These are phyloP conservation scores for Catostomus latipinnis DNA, from an alignment of 2,797 vertebrate species.

Conservation along the genomic window DNA sequence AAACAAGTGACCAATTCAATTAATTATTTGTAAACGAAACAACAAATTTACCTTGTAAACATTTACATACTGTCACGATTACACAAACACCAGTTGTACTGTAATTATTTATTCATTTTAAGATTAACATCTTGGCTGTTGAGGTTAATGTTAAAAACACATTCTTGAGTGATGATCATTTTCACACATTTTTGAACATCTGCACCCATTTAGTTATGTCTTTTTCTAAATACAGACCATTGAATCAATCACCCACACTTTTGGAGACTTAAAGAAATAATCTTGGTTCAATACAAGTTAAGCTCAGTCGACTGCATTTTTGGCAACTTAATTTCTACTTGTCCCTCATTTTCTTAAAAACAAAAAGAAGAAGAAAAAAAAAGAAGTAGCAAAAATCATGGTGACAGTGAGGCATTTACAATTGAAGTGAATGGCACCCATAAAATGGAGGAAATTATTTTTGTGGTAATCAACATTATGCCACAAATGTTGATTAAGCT, in stretches of 20 bases:
- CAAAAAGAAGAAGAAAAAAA: no score
- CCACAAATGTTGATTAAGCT: no score
- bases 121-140: background rate
- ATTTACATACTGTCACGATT: conserved; percentile 13
- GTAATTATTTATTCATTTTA: background rate
- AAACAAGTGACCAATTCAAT: conserved; percentile 24
- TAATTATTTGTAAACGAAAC: conserved; percentile 10
- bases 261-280: no score
- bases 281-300: no score
- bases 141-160: background rate
- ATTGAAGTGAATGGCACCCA: no score
- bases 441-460: no score
- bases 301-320: no score
- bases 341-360: no score
- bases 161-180: background rate
- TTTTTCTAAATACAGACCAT: background rate
- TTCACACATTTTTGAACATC: background rate
- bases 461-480: no score
- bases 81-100: conserved; percentile 1
- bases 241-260: background rate
- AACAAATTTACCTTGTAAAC: background rate
- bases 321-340: no score
- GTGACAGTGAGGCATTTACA: no score
- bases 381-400: no score
- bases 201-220: background rate